Conservation (phyloP, 2,797 vertebrate species). For the Hippocampus kuda region DNA sequence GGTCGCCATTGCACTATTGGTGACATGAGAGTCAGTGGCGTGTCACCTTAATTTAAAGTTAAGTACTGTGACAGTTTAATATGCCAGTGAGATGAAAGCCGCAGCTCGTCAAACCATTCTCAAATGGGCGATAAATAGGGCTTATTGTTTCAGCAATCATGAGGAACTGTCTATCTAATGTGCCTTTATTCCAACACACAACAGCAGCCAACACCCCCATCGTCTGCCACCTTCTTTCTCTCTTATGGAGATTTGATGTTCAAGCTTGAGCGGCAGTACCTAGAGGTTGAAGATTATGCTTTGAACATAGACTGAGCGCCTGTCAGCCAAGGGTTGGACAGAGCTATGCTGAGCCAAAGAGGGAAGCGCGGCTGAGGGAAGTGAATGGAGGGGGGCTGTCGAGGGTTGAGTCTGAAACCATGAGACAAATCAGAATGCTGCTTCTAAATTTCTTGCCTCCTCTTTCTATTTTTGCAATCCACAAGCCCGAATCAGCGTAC, state of each 20-base stretch:
- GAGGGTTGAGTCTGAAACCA: constrained; percentile 3
- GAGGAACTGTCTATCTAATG: constrained; percentile 59
- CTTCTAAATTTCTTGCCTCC: constrained; percentile 29
- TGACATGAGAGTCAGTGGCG: constrained; percentile 59
- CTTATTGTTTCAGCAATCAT: constrained; percentile 65
- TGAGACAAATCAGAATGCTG: constrained; percentile 37
- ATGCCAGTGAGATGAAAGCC: constrained; percentile 59
- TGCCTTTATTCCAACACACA: constrained; percentile 41
- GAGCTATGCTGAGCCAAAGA: constrained; percentile 12
- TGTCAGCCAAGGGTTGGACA: constrained; percentile 48
- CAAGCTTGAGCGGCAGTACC: constrained; percentile 49
- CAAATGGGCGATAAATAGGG: constrained; percentile 69
- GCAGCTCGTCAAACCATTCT: constrained; percentile 55
- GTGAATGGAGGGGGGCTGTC: neutral
- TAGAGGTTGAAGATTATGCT: constrained; percentile 59
- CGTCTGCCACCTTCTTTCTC: constrained; percentile 19
- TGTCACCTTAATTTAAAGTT: constrained; percentile 72
- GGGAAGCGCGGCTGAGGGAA: neutral
- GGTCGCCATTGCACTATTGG: constrained; percentile 64
- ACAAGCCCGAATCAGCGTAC: neutral
- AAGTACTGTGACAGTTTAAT: constrained; percentile 73
- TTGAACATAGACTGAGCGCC: constrained; percentile 49
- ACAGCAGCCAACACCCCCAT: constrained; percentile 23
- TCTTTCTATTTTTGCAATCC: constrained; percentile 12
- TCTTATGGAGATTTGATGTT: constrained; percentile 50